These are phyloP conservation scores for Sycobia sp. DNA, from an alignment of 1,140 invertebrate species.

Conservation along the genomic window DNA sequence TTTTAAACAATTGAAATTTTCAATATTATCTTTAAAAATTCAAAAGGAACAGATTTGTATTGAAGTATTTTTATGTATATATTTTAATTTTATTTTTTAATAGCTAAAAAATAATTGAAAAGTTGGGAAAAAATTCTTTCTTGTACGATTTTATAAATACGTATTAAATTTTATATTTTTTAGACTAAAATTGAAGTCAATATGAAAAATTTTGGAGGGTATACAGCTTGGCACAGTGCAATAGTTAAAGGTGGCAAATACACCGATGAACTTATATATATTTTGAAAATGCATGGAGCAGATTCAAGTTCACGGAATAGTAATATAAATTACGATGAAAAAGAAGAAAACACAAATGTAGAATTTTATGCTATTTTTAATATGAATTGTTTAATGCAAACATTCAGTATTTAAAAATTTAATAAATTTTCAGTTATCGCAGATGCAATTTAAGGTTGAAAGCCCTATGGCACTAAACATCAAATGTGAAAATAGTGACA, in stretches of 20 bases:
- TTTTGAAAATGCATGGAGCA: constrained; percentile 50
- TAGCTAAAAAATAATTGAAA: no score
- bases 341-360: constrained; percentile 7
- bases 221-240: constrained; percentile 55
- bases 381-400: constrained; percentile 4
- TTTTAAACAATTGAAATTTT: no score
- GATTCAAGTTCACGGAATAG: constrained; percentile 47
- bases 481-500: constrained; percentile 36
- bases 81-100: no score
- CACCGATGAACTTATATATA: constrained; percentile 47
- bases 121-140: no score
- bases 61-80: no score
- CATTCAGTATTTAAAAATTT: neutral
- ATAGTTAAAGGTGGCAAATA: constrained; percentile 45
- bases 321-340: constrained; percentile 28
- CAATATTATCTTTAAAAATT: no score
- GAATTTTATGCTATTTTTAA: neutral
- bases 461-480: constrained; percentile 15
- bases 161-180: no score
- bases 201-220: constrained; percentile 49
- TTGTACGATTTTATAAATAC: no score
- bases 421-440: neutral
- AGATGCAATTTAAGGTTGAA: neutral
- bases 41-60: no score
- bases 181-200: constrained; percentile 55